phyloP scores from a whole-genome alignment of 2,888 invertebrate genomes.

The Mylabris sibirica region DNA sequence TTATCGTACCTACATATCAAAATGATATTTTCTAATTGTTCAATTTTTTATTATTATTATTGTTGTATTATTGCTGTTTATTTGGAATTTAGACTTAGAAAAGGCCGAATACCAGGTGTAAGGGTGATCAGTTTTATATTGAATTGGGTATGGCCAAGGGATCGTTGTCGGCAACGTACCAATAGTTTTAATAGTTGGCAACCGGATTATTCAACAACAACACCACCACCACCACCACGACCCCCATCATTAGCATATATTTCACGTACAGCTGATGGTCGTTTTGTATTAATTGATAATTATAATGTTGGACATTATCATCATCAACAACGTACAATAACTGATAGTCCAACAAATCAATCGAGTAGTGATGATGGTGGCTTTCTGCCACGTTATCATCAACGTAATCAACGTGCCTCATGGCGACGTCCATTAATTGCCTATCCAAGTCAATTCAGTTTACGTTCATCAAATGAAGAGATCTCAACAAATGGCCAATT shows the following conservation, averaged over 20 bases:
- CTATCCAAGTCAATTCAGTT: slow-evolving; percentile 71
- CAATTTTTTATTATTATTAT: not conserved
- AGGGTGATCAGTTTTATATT: slow-evolving; percentile 73
- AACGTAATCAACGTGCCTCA: slow-evolving; percentile 64
- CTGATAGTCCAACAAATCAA: slow-evolving; percentile 64
- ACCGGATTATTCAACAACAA: slow-evolving; percentile 52
- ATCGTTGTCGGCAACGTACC: slow-evolving; percentile 67
- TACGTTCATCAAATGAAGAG: slow-evolving; percentile 57
- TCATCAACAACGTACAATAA: slow-evolving; percentile 67
- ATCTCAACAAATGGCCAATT: not conserved
- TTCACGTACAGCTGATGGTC: slow-evolving; percentile 77
- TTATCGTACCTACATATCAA: too few relatives aligned
- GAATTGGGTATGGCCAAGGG: slow-evolving; percentile 81
- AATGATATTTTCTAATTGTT: not conserved
- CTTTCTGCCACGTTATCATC: slow-evolving; percentile 70
- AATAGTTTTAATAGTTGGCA: slow-evolving; percentile 61
- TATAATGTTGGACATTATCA: slow-evolving; percentile 56
- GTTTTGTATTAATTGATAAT: slow-evolving; percentile 72
- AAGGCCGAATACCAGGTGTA: slow-evolving; percentile 95
- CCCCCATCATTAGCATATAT: slow-evolving; percentile 68
- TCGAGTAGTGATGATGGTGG: slow-evolving; percentile 84
- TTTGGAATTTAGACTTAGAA: slow-evolving; percentile 78
- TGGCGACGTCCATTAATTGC: slow-evolving; percentile 72
- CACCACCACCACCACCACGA: slow-evolving; percentile 12
- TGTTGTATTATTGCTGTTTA: not conserved